Conservation (phyloP, 2,113 vertebrate genomes). For the Physeter macrocephalus region DNA sequence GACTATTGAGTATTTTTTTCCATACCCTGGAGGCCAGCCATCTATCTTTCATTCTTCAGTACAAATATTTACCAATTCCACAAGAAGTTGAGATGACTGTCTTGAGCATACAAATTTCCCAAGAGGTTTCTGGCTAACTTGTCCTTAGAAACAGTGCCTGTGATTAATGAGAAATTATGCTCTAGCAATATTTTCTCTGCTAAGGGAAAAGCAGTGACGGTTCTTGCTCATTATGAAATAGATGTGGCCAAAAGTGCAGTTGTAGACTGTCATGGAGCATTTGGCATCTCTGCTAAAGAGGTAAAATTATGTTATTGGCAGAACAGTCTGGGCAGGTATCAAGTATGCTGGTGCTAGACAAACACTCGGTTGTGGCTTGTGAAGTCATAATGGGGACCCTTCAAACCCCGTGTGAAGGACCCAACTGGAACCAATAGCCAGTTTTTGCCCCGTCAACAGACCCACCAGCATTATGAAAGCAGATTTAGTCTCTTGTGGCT, state of each 20-base stretch:
- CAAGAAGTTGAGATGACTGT: neutral
- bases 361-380: neutral
- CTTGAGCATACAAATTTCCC: neutral
- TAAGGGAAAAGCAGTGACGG: neutral
- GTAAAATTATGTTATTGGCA: conserved; percentile 36
- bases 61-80: conserved; percentile 20
- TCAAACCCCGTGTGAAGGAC: neutral
- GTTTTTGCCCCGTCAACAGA: neutral
- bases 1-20: neutral
- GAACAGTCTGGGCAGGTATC: neutral
- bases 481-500: neutral
- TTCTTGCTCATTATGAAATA: neutral
- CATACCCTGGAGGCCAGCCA: neutral
- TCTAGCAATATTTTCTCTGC: conserved; percentile 3
- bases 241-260: neutral
- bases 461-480: neutral
- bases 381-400: neutral
- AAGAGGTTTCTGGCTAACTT: conserved; percentile 5
- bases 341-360: neutral
- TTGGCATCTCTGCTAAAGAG: conserved; percentile 32
- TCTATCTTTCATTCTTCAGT: conserved; percentile 32
- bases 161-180: conserved; percentile 27
- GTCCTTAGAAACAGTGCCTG: neutral
- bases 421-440: neutral
- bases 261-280: neutral